Evolutionary conservation across 2,797 vertebrate genomes (phyloP), one percentile per base, ranked within the genome.

Genomic region (Threskiornis aethiopicus): DNA sequence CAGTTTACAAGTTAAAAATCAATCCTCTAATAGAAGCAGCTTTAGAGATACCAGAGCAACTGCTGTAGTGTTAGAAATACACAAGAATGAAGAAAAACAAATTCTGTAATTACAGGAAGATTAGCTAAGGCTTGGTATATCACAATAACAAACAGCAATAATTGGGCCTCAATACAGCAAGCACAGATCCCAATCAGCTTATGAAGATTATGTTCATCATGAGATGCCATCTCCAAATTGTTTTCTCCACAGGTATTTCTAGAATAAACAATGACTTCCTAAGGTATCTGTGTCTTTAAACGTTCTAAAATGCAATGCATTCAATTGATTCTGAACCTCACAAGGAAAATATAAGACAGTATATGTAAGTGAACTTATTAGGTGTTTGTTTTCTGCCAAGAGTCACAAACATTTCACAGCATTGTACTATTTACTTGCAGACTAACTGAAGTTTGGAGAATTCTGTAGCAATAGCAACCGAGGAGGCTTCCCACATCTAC

Each of bases 101-200:
- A 91, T n/a, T 55, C 72, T 75, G 21, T 51, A 90, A 79, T 79
- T 84, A 84, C 66, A 87, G 62, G 11, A 88, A 96, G 66, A 96
- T 90, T 91, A 75, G 16, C 21, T 29, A 88, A 87, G 42, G 51
- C 46, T 89, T 55, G 70, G 42, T 82, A 29, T 66, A 89, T 84
- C 73, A 87, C 87, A 81, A 78, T 55, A 90, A 78, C 70, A 77
- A 93, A 85, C 35, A 72, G 55, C 46, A 79, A 69, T 64, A 89
- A 83, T 5, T 75, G 21, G 57, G 83, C 37, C 49, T 88, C 66
- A 76, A 51, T 51, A 86, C 33, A 92, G 86, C 51, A 51, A 82
- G 70, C 66, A 79, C 13, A 72, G 92, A 92, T 82, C 35, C 70
- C 54, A 76, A 59, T 41, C 80, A 93, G 73, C 39, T 95, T 90